Conservation (phyloP, 2,113 vertebrate species). For the Pomatorhinus ruficollis region DNA sequence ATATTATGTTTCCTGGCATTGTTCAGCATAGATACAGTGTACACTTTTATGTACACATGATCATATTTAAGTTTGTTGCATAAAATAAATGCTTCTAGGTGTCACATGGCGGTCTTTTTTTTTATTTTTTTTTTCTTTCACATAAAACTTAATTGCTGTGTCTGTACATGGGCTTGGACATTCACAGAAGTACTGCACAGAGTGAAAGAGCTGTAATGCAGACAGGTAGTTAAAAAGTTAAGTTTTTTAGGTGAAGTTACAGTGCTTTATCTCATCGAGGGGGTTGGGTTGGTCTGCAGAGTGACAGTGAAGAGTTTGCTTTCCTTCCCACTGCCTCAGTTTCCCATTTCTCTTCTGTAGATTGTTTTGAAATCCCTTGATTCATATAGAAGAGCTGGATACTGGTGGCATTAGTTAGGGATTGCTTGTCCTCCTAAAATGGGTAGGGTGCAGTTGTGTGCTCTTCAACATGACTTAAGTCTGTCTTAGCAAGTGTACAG, state of each 20-base stretch:
- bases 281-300: neutral
- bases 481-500: neutral
- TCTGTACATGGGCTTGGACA: neutral
- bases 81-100: constrained; percentile 94
- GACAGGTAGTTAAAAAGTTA: neutral
- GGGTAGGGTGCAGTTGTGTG: neutral
- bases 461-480: neutral
- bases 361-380: neutral
- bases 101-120: constrained; percentile 70
- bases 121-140: neutral
- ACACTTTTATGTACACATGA: constrained; percentile 79
- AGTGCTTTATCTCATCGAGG: neutral
- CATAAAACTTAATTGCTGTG: neutral
- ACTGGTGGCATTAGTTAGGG: neutral
- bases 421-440: neutral
- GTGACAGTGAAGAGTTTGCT: neutral
- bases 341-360: neutral
- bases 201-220: neutral
- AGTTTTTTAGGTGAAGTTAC: neutral
- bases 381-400: neutral
- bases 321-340: neutral
- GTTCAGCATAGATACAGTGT: constrained; percentile 82
- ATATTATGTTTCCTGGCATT: constrained; percentile 80
- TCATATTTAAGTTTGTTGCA: constrained; percentile 89
- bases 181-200: neutral